Base-by-base conservation (phyloP, 1,140 invertebrate genomes). In the Fopius arisanus region DNA sequence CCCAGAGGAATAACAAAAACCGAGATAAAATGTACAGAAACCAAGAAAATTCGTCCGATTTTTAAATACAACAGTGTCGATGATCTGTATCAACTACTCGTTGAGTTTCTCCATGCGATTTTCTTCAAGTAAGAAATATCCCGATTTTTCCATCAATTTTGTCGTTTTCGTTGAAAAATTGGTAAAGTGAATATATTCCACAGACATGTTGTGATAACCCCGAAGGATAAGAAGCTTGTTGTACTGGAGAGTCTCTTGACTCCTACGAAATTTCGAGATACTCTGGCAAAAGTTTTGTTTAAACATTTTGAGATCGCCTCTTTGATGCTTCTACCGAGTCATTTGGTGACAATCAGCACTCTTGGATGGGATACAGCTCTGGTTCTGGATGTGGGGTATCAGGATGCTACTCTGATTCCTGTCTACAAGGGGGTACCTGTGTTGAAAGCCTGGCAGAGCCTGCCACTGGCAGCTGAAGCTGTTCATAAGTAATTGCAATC, bases 211-310 rank as follows among this genome's bases (percentile, higher is more conserved):
- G 87, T 97, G 26, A 92, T 97, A 26, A 98, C 94, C 85, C 96
- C 97, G 0, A 98, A 98, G 87, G 97, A 98, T 79, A 89, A 96
- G 14, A 93, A 93, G 82, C 92, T 99, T 67, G 93, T 98, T 0
- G 90, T 99, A 62, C 92, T 98, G 31, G 97, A 99, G 88, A 97
- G 96, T 33, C 87, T 98, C 3, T 89, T 98, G 21, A 93, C 92
- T 40, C 92, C 95, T 0, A 94, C 95, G 1, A 83, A 92, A 48
- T 94, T 97, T 77, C 89, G 96, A 78, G 93, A 98, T 78, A 95
- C 93, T 0, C 85, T 99, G 1, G 96, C 96, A 0, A 95, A 95
- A 88, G 96, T 98, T 14, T 89, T 99, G 9, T 99, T 97, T 82
- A 89, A 91, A 51, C 96, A 98, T 85, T 98, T 94, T 90, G 96